phyloP scores from a whole-genome alignment of 2,113 vertebrate species.

The human region DNA sequence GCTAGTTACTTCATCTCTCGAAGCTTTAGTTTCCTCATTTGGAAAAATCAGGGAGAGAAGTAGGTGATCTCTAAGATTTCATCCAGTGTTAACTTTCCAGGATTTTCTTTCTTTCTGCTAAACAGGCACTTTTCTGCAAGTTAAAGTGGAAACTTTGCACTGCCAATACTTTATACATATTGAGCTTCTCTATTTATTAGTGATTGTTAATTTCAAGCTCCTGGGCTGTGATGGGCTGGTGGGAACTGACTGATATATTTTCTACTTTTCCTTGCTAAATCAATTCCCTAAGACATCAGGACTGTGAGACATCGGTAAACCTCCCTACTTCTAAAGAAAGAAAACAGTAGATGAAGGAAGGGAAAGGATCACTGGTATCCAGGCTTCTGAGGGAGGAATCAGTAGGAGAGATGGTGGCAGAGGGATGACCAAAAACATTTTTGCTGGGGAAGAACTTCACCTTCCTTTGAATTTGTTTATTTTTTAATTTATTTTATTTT shows the following conservation, averaged over 20 bases:
- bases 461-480: conserved; percentile 5
- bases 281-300: not conserved
- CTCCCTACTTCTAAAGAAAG: not conserved
- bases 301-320: not conserved
- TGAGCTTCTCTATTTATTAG: not conserved
- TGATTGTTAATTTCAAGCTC: conserved; percentile 38
- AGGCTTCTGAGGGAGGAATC: not conserved
- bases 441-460: conserved; percentile 22
- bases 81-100: not conserved
- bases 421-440: not conserved
- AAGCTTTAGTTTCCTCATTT: not conserved
- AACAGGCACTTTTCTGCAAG: not conserved
- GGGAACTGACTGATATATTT: not conserved
- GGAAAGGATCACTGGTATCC: not conserved
- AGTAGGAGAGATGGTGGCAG: not conserved
- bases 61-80: not conserved
- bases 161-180: not conserved
- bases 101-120: conserved; percentile 12
- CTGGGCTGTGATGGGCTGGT: not conserved
- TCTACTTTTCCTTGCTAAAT: not conserved
- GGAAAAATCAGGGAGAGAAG: not conserved
- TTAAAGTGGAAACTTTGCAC: not conserved
- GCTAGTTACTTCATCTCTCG: not conserved
- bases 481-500: not conserved
- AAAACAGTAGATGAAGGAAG: not conserved